Evolutionary conservation across 2,797 vertebrate species (phyloP).

Genomic region (Pachyuromys duprasi): DNA sequence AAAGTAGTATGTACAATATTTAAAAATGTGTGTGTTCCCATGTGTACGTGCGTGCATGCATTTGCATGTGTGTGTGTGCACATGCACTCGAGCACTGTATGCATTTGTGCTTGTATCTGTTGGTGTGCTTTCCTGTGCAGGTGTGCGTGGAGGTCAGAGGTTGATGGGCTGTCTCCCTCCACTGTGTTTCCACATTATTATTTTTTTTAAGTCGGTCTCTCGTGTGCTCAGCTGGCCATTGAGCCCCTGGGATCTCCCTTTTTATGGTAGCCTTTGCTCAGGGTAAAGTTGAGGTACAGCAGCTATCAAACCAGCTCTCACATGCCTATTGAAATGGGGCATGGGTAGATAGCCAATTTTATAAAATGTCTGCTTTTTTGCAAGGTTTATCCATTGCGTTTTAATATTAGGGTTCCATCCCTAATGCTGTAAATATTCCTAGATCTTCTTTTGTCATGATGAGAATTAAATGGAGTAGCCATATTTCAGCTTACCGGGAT

Average conservation of each 20-base stretch:
- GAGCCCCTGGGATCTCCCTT: not conserved
- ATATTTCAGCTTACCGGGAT: not conserved
- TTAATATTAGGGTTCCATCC: not conserved
- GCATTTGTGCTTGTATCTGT: not conserved
- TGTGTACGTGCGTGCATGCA: too few relatives aligned
- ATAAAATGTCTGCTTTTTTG: not conserved
- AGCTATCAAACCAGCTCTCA: not conserved
- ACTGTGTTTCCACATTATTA: not conserved
- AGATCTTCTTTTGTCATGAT: not conserved
- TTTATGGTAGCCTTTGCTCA: not conserved
- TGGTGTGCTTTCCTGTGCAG: not conserved
- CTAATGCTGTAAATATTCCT: not conserved
- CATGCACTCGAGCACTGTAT: too few relatives aligned
- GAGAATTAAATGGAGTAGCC: not conserved
- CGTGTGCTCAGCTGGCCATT: not conserved
- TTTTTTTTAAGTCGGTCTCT: not conserved
- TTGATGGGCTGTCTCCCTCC: not conserved
- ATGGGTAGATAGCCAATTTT: not conserved
- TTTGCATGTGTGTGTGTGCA: not conserved
- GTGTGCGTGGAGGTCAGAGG: not conserved
- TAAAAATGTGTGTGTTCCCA: not conserved
- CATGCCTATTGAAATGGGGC: not conserved
- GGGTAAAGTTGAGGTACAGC: not conserved
- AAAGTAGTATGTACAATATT: not conserved
- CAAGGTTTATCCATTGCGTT: not conserved